Base-by-base conservation (phyloP, 1,140 invertebrate genomes). In the Drosophila pruinosa region DNA sequence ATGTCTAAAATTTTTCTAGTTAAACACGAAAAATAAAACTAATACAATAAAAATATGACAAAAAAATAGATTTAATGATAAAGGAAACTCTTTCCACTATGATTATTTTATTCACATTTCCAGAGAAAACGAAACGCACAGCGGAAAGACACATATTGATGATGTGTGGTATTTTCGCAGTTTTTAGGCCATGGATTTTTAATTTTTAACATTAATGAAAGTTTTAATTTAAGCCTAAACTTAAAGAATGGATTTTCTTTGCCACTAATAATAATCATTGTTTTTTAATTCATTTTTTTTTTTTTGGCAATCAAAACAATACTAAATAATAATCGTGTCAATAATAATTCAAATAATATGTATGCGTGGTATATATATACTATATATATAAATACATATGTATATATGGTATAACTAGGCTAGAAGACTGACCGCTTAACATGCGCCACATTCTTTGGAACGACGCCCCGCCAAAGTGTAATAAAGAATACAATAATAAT, bases 401-500 rank as follows among this genome's bases (percentile, higher is more conserved):
- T 54, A 6, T 24, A 24, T 38, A 21, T 61, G 31, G 21, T 53
- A 45, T 47, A 69, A 36, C 54, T 67, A 67, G 54, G 54, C 58
- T 62, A 61, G 56, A 59, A 67, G 58, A 58, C 22, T 38, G 61
- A 38, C 54, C 24, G 24, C 39, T 41, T 19, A 21, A 57, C n/a
- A 34, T 36, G 28, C 43, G 54, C 56, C 54, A 43, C 57, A 54
- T 71, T 71, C 68, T 71, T 71, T 71, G 68, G 68, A 71, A 71
- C 67, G 31, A 56, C 17, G 52, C 62, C 43, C 52, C 43, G 50
- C 62, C 61, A 70, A 70, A 70, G 58, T 57, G 52, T 39, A 54
- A 31, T 8, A 76, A 77, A 73, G 58, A 75, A 79, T 59, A 72
- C 45, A 78, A 56, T 67, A 74, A 58, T 68, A 19, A 53, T 69